Percentiles rank a stretch among this genome's conserved stretches.
phyloP scores from a whole-genome alignment of 2,797 vertebrate species.

The Chromis chromis region DNA sequence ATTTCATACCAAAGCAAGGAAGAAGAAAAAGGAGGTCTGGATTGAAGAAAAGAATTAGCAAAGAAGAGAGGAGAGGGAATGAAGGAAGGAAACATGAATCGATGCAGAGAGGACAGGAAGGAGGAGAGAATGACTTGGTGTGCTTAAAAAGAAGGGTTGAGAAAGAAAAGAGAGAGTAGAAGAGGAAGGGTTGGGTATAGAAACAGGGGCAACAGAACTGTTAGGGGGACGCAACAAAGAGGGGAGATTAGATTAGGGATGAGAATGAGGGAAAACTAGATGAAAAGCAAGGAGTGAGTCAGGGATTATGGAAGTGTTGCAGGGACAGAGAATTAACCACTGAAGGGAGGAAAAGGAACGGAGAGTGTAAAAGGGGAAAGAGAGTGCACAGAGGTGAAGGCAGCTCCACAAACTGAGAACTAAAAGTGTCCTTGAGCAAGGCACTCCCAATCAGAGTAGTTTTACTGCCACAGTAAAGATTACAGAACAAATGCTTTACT shows the following conservation, averaged over 20 bases:
- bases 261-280: not conserved
- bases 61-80: constrained; percentile 4
- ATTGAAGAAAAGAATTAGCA: constrained; percentile 17
- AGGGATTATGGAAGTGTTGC: not conserved
- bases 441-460: too few species aligned
- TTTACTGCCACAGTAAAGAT: not conserved
- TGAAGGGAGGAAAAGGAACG: too few species aligned
- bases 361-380: not conserved
- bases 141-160: not conserved
- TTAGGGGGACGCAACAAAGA: constrained; percentile 3
- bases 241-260: constrained; percentile 1
- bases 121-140: not conserved
- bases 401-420: not conserved
- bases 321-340: not conserved
- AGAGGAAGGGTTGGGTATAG: not conserved
- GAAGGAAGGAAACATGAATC: not conserved
- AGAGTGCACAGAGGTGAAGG: not conserved
- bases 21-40: constrained; percentile 21
- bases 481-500: not conserved
- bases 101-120: not conserved
- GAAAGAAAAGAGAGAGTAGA: not conserved
- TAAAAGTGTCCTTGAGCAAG: constrained; percentile 7
- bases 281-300: constrained; percentile 13
- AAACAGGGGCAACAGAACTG: not conserved
- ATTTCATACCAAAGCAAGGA: constrained; percentile 56